phyloP scores from a whole-genome alignment of 1,140 invertebrate species.

The Gonatopus flavifemur region DNA sequence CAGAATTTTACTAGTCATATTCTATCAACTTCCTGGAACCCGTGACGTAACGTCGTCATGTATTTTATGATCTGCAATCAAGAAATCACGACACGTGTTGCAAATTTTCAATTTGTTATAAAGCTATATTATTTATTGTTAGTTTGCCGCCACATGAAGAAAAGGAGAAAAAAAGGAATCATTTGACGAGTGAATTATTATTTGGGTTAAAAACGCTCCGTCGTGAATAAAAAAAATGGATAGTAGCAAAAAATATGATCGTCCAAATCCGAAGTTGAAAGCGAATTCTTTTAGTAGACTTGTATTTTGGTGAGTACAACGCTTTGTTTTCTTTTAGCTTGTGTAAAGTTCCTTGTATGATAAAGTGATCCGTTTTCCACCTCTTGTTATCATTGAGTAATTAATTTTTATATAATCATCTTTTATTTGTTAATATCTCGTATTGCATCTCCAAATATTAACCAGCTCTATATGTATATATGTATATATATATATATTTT shows the following conservation, averaged over 20 bases:
- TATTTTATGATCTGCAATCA: too few relatives aligned
- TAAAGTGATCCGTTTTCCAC: background rate
- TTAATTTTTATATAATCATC: background rate
- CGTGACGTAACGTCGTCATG: too few relatives aligned
- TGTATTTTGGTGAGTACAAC: conserved; percentile 53
- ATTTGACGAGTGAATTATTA: too few relatives aligned
- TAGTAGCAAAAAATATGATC: conserved; percentile 50
- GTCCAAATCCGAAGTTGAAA: conserved; percentile 50
- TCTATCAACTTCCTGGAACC: too few relatives aligned
- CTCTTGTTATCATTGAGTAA: background rate
- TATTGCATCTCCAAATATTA: background rate
- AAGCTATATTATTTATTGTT: too few relatives aligned
- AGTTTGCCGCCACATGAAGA: too few relatives aligned
- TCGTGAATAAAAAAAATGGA: conserved; percentile 50
- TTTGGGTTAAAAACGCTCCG: too few relatives aligned
- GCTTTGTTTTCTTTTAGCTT: background rate
- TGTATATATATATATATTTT: conserved; percentile 1
- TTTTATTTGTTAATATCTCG: background rate
- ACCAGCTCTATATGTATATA: background rate
- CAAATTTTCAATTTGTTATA: too few relatives aligned
- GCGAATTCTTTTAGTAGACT: conserved; percentile 53
- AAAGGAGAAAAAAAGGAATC: too few relatives aligned
- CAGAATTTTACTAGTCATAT: too few relatives aligned
- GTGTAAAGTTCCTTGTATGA: background rate
- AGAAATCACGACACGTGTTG: too few relatives aligned